Conservation (phyloP, 2,888 invertebrate genomes). For the Drosophila pseudotakahashii region DNA sequence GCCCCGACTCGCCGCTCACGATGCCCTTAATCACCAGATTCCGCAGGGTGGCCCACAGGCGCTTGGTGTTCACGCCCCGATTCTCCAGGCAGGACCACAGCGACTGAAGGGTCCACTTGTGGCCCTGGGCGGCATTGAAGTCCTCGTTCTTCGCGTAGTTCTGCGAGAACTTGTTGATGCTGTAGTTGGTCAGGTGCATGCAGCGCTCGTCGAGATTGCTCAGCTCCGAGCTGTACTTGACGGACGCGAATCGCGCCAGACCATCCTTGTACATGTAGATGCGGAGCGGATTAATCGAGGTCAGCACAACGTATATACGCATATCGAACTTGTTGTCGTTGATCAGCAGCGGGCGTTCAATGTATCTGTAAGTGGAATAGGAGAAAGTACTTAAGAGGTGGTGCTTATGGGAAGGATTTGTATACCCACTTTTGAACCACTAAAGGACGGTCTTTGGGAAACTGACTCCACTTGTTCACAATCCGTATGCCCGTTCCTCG, state of each 20-base stretch:
- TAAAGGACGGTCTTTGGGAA: conserved; percentile 94
- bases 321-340: conserved; percentile 99
- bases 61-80: conserved; percentile 90
- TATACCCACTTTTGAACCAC: conserved; percentile 91
- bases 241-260: conserved; percentile 97
- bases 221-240: conserved; percentile 92
- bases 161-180: conserved; percentile 94
- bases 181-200: conserved; percentile 97
- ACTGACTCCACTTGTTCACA: conserved; percentile 96
- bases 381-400: not conserved
- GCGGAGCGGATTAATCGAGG: conserved; percentile 96
- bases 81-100: conserved; percentile 87
- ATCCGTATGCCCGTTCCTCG: conserved; percentile 98
- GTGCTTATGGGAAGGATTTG: not conserved
- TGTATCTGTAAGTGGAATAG: conserved; percentile 85
- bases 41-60: conserved; percentile 93
- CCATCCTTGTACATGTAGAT: conserved; percentile 98
- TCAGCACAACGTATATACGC: conserved; percentile 96
- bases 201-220: conserved; percentile 92
- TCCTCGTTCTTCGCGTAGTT: conserved; percentile 95
- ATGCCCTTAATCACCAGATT: conserved; percentile 97
- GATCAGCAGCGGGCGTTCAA: conserved; percentile 93
- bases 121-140: conserved; percentile 95
- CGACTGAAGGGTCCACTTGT: conserved; percentile 93
- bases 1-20: conserved; percentile 92